Evolutionary conservation across 2,113 vertebrate genomes (phyloP).

Genomic region (Ciconia boyciana): DNA sequence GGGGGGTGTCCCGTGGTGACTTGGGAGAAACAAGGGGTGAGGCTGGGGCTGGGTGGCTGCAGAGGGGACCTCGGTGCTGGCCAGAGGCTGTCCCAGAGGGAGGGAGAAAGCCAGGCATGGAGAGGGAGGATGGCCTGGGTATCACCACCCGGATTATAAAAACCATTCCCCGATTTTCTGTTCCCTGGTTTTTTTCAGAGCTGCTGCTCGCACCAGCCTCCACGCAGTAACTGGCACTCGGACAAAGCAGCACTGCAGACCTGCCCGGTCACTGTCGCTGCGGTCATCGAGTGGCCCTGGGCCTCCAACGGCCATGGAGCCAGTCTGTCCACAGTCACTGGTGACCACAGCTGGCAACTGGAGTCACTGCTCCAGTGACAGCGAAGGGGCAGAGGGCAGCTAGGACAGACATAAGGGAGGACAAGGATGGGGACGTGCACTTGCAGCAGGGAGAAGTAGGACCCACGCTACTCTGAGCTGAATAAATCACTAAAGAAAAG

Average conservation of each 20-base stretch:
- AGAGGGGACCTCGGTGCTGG: not conserved
- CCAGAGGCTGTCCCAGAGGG: too few species aligned
- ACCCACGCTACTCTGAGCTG: not conserved
- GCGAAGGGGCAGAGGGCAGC: not conserved
- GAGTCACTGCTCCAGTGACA: not conserved
- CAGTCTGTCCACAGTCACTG: not conserved
- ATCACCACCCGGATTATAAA: not conserved
- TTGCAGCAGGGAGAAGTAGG: not conserved
- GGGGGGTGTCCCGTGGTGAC: not conserved
- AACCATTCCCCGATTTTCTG: not conserved
- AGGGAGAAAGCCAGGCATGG: not conserved
- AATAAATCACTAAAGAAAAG: not conserved
- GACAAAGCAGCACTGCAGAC: not conserved
- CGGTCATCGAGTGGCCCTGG: not conserved
- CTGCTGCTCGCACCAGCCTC: not conserved
- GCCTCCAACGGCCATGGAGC: not conserved
- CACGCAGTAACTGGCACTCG: fast-evolving
- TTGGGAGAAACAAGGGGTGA: not conserved
- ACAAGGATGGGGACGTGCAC: not conserved
- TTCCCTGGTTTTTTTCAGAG: not conserved
- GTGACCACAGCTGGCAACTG: not conserved
- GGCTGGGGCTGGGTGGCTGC: not conserved
- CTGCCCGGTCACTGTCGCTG: not conserved
- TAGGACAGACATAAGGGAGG: not conserved
- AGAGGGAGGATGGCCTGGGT: not conserved